phyloP scores from a whole-genome alignment of 2,888 invertebrate genomes.

The Acrocera orbiculus region DNA sequence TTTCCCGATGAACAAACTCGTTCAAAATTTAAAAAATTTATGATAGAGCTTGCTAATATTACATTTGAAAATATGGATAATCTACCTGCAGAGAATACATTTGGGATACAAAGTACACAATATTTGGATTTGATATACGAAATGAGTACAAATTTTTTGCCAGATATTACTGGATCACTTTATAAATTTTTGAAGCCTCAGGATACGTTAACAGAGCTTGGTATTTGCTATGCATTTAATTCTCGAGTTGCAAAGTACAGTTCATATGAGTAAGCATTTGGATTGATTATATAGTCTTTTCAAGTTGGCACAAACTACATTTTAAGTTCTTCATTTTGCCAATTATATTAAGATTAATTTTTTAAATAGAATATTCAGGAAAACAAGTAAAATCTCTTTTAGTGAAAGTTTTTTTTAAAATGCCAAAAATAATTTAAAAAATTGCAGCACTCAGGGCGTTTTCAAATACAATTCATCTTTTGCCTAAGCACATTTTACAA shows the following conservation, averaged over 20 bases:
- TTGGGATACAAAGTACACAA: slow-evolving; percentile 35
- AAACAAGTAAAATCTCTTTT: too few relatives aligned
- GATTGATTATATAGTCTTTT: too few relatives aligned
- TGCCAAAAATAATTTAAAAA: too few relatives aligned
- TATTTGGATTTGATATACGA: slow-evolving; percentile 37
- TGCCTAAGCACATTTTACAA: slow-evolving; percentile 2
- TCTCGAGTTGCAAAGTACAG: slow-evolving; percentile 39
- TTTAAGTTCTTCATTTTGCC: too few relatives aligned
- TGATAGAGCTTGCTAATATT: slow-evolving; percentile 37
- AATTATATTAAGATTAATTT: too few relatives aligned
- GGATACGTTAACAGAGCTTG: slow-evolving; percentile 49
- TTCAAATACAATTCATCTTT: slow-evolving; percentile 3
- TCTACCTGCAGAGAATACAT: slow-evolving; percentile 35
- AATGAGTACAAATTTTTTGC: slow-evolving; percentile 35
- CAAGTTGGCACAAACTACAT: too few relatives aligned
- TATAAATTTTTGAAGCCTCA: slow-evolving; percentile 32
- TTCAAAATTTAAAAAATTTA: slow-evolving; percentile 36
- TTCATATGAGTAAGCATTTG: slow-evolving; percentile 20
- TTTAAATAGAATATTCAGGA: too few relatives aligned
- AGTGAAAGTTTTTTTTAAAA: too few relatives aligned
- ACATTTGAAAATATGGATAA: slow-evolving; percentile 41
- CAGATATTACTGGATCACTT: slow-evolving; percentile 35
- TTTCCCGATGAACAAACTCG: slow-evolving; percentile 33
- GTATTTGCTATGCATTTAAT: slow-evolving; percentile 50
- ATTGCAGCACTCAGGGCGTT: slow-evolving; percentile 5